phyloP scores from a whole-genome alignment of 2,888 invertebrate genomes.

The Metacarcinus magister region DNA sequence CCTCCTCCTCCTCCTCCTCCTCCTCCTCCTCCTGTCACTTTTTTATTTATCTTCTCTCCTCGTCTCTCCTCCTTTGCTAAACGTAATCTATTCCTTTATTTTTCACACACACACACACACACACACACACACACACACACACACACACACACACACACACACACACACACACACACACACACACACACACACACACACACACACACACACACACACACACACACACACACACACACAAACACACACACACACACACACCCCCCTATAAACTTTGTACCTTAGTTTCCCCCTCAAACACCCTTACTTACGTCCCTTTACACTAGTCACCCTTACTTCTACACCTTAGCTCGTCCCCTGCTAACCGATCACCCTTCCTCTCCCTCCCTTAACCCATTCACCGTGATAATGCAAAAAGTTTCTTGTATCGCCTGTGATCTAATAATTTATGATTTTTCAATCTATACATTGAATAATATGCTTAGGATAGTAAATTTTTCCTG shows the following conservation, averaged over 20 bases:
- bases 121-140: not conserved
- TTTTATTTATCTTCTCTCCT: not conserved
- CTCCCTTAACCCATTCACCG: too few relatives aligned
- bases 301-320: not conserved
- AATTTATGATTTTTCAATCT: too few relatives aligned
- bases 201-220: conserved; percentile 20
- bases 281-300: not conserved
- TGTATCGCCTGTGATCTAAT: too few relatives aligned
- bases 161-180: conserved; percentile 26
- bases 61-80: not conserved
- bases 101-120: not conserved
- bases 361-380: too few relatives aligned
- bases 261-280: not conserved
- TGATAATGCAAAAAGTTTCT: too few relatives aligned
- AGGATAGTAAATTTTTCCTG: too few relatives aligned
- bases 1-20: not conserved
- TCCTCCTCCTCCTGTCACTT: not conserved
- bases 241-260: conserved; percentile 8
- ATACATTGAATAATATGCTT: too few relatives aligned
- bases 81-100: not conserved
- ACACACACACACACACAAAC: conserved; percentile 14
- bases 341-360: too few relatives aligned
- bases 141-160: conserved; percentile 28
- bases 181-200: not conserved
- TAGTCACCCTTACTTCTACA: too few relatives aligned